Evolutionary conservation across 2,113 vertebrate species (phyloP), one percentile per base, ranked within the genome.

Genomic region (Sprattus sprattus): DNA sequence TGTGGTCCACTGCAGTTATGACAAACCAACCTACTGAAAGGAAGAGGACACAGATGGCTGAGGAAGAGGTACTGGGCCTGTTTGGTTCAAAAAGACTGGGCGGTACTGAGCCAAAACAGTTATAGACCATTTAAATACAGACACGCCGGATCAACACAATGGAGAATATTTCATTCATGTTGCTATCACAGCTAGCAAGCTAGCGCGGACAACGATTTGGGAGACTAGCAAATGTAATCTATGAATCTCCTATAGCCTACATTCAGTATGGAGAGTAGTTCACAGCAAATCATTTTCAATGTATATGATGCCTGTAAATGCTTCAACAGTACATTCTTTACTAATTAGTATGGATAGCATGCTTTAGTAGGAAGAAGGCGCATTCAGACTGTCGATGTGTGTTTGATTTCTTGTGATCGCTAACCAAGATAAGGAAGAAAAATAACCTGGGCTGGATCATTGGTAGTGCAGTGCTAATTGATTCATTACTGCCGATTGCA

Each of bases 401-500:
- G 64, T 10, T 28, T 32, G 25, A 13, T 71, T 28, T 32, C 71
- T 32, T 39, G 71, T 39, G 32, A 32, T 78, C 4, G 5, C 25
- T 44, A 4, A 39, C 25, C 13, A 57, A 78, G 28, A 25, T 15
- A 71, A 32, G 15, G 64, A 7, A 71, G 25, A 71, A 28, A 20
- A 22, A 60, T 71, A 25, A 71, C 28, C 64, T 32, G 10, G 64
- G 64, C 32, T 9, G 64, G 25, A 25, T 71, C 6, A 71, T 71
- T 71, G 64, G 64, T 25, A 71, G 54, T 78, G 32, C 71, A 78
- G 28, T 16, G 60, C 45, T 78, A 87, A 87, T 50, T 81, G 57
- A 89, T 87, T 57, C 54, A 81, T 85, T 83, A 81, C 20, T 78
- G 46, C 18, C 44, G 81, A 81, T 84, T 87, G 75, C 45, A 60